Base-by-base conservation (phyloP, 2,888 invertebrate species). In the Ethmia dodecea region DNA sequence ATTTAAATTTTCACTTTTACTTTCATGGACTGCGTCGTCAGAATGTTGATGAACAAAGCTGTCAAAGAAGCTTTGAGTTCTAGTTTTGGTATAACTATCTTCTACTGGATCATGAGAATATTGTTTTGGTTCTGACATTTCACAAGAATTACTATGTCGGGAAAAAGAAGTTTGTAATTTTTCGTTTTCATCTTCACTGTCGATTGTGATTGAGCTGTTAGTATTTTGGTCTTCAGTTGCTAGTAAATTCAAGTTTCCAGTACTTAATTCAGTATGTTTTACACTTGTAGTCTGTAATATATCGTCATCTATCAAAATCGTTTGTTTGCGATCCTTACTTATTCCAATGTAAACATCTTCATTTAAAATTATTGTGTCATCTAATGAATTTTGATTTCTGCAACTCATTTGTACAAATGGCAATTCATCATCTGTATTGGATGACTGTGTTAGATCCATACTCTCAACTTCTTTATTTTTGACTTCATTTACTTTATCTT, bases 401-500 rank as follows among this genome's bases (percentile, higher is more conserved):
- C 45, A 47, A 47, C 38, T 47, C 25, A 73, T 43, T 33, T 66
- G 42, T 14, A 75, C 54, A 41, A 55, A 45, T 27, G 78, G 79
- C 32, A 75, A 49, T 15, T 25, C 14, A 14, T 70, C 67, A 52
- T 53, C 55, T 18, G 66, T 66, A 38, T 64, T 58, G 22, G 76
- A 70, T 30, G 71, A 71, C 31, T 77, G 72, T 20, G 74, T 77
- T 35, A 77, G 52, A 49, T 77, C 73, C 40, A 71, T 46, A 38
- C 32, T 47, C 34, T 53, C 50, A 38, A 29, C 31, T 18, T 45
- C 38, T 14, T 37, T 8, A 22, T 30, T 33, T 35, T 5, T 16
- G 20, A 20, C 33, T 27, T 42, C 22, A 27, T 15, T 15, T 13
- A 31, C 13, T 31, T 37, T 38, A 13, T 40, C 37, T n/a, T 27